phyloP scores from a whole-genome alignment of 2,888 invertebrate species.

The Odontomyia ornata region DNA sequence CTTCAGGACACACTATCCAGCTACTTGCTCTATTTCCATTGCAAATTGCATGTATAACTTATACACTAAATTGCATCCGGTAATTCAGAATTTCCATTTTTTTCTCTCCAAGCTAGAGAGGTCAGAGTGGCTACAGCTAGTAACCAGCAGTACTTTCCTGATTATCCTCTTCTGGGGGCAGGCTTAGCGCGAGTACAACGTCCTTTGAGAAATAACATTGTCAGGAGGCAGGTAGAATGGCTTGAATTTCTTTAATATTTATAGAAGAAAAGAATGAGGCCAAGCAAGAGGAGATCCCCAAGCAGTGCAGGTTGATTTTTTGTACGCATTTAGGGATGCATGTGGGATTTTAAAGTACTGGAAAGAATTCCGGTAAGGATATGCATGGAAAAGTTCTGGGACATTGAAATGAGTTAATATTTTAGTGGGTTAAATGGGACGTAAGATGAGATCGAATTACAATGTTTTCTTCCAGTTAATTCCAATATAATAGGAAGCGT shows the following conservation, averaged over 20 bases:
- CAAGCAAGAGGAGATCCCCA: background rate
- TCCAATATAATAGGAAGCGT: no score
- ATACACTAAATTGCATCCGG: slow-evolving; percentile 31
- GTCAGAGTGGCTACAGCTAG: no score
- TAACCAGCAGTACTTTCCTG: background rate
- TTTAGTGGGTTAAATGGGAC: slow-evolving; percentile 18
- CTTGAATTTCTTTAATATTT: slow-evolving; percentile 19
- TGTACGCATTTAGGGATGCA: background rate
- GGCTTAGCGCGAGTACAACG: no score
- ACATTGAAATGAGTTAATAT: background rate
- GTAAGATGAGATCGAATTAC: no score
- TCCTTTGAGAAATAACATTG: no score
- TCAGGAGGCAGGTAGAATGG: no score
- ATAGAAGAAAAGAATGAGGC: background rate
- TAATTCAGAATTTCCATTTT: background rate
- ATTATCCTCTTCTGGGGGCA: background rate
- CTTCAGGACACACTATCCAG: no score
- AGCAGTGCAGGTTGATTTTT: background rate
- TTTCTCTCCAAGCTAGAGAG: no score
- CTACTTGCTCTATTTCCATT: background rate
- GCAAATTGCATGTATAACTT: slow-evolving; percentile 29
- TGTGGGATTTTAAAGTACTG: background rate
- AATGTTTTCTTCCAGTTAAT: no score
- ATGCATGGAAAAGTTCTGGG: background rate
- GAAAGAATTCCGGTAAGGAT: background rate